Base-by-base conservation (phyloP, 2,113 vertebrate species). In the Oplegnathus fasciatus region DNA sequence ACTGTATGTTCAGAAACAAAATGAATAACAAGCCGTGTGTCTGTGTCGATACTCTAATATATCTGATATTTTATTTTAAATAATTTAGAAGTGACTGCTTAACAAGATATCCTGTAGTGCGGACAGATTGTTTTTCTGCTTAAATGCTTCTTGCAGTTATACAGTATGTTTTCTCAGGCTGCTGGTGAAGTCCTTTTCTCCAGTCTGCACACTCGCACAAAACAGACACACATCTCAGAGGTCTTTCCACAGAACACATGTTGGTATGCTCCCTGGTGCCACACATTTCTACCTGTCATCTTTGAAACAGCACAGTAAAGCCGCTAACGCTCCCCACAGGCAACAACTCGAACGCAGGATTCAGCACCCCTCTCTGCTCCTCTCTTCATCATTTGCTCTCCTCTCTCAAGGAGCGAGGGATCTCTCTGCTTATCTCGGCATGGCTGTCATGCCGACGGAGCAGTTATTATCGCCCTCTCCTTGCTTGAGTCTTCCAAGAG, bases 361-460 rank as follows among this genome's bases (percentile, higher is more conserved):
- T 77, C 67, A 64, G 48, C 48, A 40, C 44, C 82, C 20, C 26
- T 66, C 44, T 44, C 32, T 3, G 13, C 40, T 42, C 42, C 74
- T 68, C 77, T 69, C 76, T 52, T 58, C 66, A 77, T 80, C 77
- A 52, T 78, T 68, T 40, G 46, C 77, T 88, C 44, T 48, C 40
- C 69, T 9, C 4, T 90, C 76, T 75, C 75, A 58, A 81, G 70
- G 65, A 87, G 84, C 18, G 0, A 70, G 67, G 62, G 69, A 65
- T 78, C 78, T 65, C 76, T 83, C 72, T 77, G 85, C 87, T 90
- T 88, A 93, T 90, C 88, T 89, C 42, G 14, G 58, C 76, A 24
- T 3, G 74, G 68, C 87, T 91, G 88, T 90, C 89, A 82, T 22
- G 85, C 77, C n/a, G 34, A 85, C 80, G 22, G 46, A 72, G 81